Evolutionary conservation across 1,140 invertebrate species (phyloP).

Genomic region (Aphidius ervi): DNA sequence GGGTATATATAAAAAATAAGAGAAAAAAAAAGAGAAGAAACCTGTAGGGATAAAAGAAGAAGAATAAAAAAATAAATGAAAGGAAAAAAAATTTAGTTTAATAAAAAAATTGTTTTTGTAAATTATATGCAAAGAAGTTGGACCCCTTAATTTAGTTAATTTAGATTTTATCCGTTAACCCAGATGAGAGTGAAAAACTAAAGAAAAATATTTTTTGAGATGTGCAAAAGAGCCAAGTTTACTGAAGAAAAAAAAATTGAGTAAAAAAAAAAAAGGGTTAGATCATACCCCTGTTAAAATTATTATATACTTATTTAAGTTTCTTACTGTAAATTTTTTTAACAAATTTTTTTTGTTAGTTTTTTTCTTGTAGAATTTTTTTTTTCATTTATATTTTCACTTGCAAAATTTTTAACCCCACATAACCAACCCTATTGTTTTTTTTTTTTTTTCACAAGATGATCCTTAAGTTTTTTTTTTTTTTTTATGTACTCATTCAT

Average conservation of each 20-base stretch:
- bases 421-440: neutral
- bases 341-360: slow-evolving; percentile 1
- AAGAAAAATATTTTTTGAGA: slow-evolving; percentile 25
- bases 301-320: slow-evolving; percentile 55
- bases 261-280: slow-evolving; percentile 33
- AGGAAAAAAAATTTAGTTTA: slow-evolving; percentile 11
- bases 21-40: too few species aligned
- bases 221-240: slow-evolving; percentile 18
- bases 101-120: slow-evolving; percentile 35
- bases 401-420: neutral
- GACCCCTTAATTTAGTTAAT: slow-evolving; percentile 54
- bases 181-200: slow-evolving; percentile 28
- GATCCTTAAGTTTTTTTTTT: slow-evolving; percentile 9
- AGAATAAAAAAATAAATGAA: slow-evolving; percentile 8
- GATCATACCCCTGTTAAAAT: slow-evolving; percentile 36
- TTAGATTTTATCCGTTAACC: slow-evolving; percentile 55
- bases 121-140: slow-evolving; percentile 44
- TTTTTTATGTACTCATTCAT: slow-evolving; percentile 1
- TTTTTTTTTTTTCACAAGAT: slow-evolving; percentile 1
- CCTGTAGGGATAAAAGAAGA: neutral
- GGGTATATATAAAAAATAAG: too few species aligned
- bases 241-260: neutral
- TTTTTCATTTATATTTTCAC: slow-evolving; percentile 5
- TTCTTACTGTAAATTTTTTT: slow-evolving; percentile 36
- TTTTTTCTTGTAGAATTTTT: slow-evolving; percentile 26